phyloP scores from a whole-genome alignment of 2,888 invertebrate genomes.

The Caenorhabditis sp. region DNA sequence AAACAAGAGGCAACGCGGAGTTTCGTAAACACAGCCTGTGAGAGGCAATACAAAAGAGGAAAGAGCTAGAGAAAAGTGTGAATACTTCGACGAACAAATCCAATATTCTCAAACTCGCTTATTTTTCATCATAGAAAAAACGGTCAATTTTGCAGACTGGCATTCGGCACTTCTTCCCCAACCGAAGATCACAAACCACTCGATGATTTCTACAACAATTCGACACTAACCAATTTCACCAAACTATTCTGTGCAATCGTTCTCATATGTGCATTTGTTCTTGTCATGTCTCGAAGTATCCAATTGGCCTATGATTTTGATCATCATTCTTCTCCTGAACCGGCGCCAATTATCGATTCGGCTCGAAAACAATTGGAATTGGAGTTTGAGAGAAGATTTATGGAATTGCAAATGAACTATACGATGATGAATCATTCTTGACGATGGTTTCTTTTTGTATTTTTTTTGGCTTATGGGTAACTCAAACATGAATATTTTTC shows the following conservation, averaged over 20 bases:
- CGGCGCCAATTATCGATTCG: not conserved
- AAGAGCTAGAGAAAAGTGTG: too few relatives aligned
- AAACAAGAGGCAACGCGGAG: too few relatives aligned
- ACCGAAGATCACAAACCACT: slow-evolving; percentile 51
- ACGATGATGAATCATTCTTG: not conserved
- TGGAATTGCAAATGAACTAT: not conserved
- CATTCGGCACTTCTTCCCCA: slow-evolving; percentile 46
- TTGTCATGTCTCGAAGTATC: slow-evolving; percentile 56
- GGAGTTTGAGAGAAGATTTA: slow-evolving; percentile 1
- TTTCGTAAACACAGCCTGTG: too few relatives aligned
- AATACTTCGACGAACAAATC: too few relatives aligned
- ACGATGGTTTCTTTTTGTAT: too few relatives aligned
- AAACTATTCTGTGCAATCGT: slow-evolving; percentile 56
- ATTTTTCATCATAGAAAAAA: too few relatives aligned
- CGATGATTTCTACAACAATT: slow-evolving; percentile 64
- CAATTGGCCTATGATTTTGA: slow-evolving; percentile 30
- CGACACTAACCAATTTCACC: slow-evolving; percentile 58
- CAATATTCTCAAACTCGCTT: too few relatives aligned
- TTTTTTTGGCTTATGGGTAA: too few relatives aligned
- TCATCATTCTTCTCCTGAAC: not conserved
- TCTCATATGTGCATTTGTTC: slow-evolving; percentile 49
- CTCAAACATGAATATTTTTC: too few relatives aligned
- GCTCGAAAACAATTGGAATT: not conserved
- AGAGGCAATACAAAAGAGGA: too few relatives aligned
- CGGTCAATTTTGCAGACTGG: slow-evolving; percentile 46